Evolutionary conservation across 2,888 invertebrate genomes (phyloP), one percentile per base, ranked within the genome.

Genomic region (Sialis fuliginosa): DNA sequence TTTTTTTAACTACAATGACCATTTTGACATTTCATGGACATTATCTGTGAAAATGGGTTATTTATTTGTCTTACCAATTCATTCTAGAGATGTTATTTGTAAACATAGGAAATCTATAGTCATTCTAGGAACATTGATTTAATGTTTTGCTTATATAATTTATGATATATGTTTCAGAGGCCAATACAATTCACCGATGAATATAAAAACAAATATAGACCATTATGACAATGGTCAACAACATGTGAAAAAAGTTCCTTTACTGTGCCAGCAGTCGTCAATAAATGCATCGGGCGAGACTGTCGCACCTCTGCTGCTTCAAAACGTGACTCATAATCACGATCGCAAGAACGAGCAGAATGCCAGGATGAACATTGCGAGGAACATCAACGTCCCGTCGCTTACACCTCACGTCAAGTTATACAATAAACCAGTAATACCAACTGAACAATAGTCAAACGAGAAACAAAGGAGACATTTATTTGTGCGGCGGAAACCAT

Each of bases 171-270:
- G 39, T 49, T 48, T 8, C 45, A 49, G 49, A 6, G 45, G 37
- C 6, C 47, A 41, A 33, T 49, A 47, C 31, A 5, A 31, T 9
- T 45, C 48, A 30, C 10, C 39, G 8, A 44, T 37, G 35, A 48
- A 50, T 10, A 9, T 47, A 12, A 48, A 50, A 31, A 40, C 48
- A 1, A 50, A 48, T 33, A 42, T 48, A 30, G 48, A 50, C 13
- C 50, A 48, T 37, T 48, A 48, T 33, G 48, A 48, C 35, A 35
- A 41, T 44, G 7, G 8, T 22, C 22, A 34, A 44, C 9, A 12
- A 6, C 13, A 32, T 12, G 44, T 44, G n/a, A 33, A 34, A 34
- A 44, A 44, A 44, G 13, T 44, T 33, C 34, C 44, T 22, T 34
- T 35, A 13, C 12, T 35, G 1, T 41, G 41, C 10, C 41, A 41